A percentile compares a stretch with the other conserved stretches of the same genome.
phyloP scores from a whole-genome alignment of 2,113 vertebrate species.

The Narcine bancroftii region DNA sequence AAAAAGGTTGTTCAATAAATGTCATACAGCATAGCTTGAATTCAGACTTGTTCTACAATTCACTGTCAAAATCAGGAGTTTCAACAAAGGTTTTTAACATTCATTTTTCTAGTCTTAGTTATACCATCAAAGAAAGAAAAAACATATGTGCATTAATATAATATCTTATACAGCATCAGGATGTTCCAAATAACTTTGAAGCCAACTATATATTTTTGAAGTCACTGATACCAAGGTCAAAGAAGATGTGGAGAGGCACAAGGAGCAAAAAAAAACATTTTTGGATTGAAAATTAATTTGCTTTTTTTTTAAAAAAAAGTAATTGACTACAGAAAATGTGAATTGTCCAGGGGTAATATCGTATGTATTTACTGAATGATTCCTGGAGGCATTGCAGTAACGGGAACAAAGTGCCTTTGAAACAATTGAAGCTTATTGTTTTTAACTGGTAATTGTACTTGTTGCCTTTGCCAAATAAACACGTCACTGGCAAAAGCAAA shows the following conservation, averaged over 20 bases:
- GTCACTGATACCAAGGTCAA: neutral
- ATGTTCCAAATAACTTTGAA: neutral
- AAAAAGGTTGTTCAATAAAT: neutral
- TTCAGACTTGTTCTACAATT: neutral
- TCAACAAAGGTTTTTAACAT: neutral
- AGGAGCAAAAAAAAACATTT: neutral
- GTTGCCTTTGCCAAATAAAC: neutral
- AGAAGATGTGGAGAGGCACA: neutral
- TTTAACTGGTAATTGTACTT: neutral
- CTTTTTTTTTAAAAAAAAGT: neutral
- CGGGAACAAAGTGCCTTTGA: neutral
- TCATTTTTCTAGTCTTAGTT: neutral
- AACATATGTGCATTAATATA: too few relatives aligned
- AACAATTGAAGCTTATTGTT: neutral
- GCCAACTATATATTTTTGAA: neutral
- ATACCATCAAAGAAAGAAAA: neutral
- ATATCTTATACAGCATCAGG: too few relatives aligned
- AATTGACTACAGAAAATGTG: neutral
- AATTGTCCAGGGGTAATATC: neutral
- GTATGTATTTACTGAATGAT: neutral
- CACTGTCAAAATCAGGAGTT: neutral
- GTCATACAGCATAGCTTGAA: neutral
- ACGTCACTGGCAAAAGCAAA: neutral
- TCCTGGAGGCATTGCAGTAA: neutral
- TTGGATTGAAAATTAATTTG: neutral